Conservation (phyloP, 2,888 invertebrate genomes). For the Syrista parreyssii region DNA sequence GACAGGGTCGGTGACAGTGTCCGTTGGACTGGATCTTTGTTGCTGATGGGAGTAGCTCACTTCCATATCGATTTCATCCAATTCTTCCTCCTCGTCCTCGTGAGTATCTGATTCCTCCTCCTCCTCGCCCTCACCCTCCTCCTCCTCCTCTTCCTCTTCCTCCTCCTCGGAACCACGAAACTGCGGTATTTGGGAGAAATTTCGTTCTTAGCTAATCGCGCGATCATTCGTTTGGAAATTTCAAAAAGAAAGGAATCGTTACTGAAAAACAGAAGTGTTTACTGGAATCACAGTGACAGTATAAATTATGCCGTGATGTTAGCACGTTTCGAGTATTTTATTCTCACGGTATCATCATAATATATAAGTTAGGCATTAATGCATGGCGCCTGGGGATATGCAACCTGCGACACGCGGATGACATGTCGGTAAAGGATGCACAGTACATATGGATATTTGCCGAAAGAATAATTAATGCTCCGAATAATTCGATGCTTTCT, state of each 20-base stretch:
- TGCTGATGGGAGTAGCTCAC: conserved; percentile 62
- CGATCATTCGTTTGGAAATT: not conserved
- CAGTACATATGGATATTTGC: not conserved
- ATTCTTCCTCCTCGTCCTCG: conserved; percentile 63
- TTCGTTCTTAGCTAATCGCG: not conserved
- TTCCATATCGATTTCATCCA: conserved; percentile 65
- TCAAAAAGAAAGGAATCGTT: not conserved
- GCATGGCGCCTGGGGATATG: not conserved
- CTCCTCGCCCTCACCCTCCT: conserved; percentile 61
- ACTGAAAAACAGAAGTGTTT: not conserved
- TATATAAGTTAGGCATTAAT: not conserved
- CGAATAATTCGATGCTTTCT: not conserved
- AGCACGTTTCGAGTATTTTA: not conserved
- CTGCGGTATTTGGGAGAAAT: conserved; percentile 25
- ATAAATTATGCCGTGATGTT: not conserved
- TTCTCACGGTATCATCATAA: not conserved
- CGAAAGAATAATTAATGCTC: not conserved
- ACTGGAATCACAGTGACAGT: not conserved
- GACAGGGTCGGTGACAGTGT: conserved; percentile 57
- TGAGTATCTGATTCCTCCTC: conserved; percentile 63
- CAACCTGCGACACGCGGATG: not conserved
- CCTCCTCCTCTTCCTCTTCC: conserved; percentile 62
- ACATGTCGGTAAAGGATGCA: not conserved
- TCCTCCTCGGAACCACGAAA: conserved; percentile 55
- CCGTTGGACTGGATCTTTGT: conserved; percentile 61